Percentiles rank a stretch among this genome's conserved stretches.
These are phyloP conservation scores for Staurois parvus DNA, from an alignment of 2,797 vertebrate species.

Conservation along the genomic window DNA sequence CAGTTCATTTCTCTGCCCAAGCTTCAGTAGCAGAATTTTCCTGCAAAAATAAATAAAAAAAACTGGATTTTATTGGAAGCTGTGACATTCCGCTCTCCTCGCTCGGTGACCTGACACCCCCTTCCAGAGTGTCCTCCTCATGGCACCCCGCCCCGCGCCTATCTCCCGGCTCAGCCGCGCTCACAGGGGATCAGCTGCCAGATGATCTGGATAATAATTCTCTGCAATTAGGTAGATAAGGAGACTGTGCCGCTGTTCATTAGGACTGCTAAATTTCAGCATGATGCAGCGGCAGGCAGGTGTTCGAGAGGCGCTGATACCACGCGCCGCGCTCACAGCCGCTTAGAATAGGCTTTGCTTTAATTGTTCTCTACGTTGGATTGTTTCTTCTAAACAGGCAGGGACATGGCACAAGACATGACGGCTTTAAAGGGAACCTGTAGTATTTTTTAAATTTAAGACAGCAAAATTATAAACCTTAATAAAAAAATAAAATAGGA, in stretches of 20 bases:
- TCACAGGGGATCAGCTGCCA: slow-evolving; percentile 44
- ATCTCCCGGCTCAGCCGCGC: slow-evolving; percentile 52
- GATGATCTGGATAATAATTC: slow-evolving; percentile 65
- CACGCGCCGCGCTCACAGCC: not conserved
- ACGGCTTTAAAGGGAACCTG: too few species aligned
- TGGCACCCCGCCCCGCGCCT: slow-evolving; percentile 14
- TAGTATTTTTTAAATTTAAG: too few species aligned
- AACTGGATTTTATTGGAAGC: slow-evolving; percentile 1
- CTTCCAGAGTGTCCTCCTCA: not conserved
- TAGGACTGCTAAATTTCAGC: not conserved
- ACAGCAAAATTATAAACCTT: too few species aligned
- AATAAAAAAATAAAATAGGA: too few species aligned
- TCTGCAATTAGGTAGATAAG: slow-evolving; percentile 64
- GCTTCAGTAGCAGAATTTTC: not conserved
- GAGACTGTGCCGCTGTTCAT: not conserved
- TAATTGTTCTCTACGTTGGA: not conserved
- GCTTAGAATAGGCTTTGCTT: slow-evolving; percentile 10
- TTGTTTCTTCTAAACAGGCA: not conserved
- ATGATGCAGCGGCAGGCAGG: slow-evolving; percentile 4
- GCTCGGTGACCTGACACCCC: slow-evolving; percentile 40
- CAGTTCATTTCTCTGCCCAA: slow-evolving; percentile 12
- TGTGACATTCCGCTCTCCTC: slow-evolving; percentile 28
- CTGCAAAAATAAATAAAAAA: slow-evolving; percentile 3
- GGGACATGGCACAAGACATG: not conserved
- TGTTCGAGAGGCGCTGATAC: slow-evolving; percentile 22